Percentiles rank a stretch among this genome's conserved stretches.
Evolutionary conservation across 1,140 invertebrate genomes (phyloP).

Genomic region (Laodelphax striatellus): DNA sequence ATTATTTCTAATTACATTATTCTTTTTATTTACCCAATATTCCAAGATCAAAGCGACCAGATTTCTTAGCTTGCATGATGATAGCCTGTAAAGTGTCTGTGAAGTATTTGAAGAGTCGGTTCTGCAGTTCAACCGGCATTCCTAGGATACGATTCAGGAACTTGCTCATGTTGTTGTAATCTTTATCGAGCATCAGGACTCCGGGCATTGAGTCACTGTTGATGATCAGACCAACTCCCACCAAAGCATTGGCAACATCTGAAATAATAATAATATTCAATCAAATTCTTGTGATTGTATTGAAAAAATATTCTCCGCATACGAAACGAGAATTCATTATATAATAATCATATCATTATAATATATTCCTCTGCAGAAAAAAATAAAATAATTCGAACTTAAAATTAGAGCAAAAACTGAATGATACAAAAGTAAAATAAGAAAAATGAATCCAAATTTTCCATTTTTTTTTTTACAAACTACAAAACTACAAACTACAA

Average conservation of each 20-base stretch:
- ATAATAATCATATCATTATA: too few relatives aligned
- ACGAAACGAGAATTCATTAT: too few relatives aligned
- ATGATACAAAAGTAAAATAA: too few relatives aligned
- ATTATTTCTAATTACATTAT: too few relatives aligned
- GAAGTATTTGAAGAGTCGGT: slow-evolving; percentile 94
- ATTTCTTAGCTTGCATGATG: slow-evolving; percentile 68
- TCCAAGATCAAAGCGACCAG: slow-evolving; percentile 71
- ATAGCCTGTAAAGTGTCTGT: slow-evolving; percentile 86
- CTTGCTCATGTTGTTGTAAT: slow-evolving; percentile 96
- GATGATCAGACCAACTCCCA: slow-evolving; percentile 85
- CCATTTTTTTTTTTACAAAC: too few relatives aligned
- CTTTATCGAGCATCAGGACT: slow-evolving; percentile 78
- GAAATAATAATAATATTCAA: slow-evolving; percentile 13
- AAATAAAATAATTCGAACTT: too few relatives aligned
- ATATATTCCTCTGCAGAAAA: too few relatives aligned
- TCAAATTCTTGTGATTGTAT: too few relatives aligned
- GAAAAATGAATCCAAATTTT: too few relatives aligned
- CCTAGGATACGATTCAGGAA: slow-evolving; percentile 97
- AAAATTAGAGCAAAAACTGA: too few relatives aligned
- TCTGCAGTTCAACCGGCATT: slow-evolving; percentile 93
- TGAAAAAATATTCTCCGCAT: too few relatives aligned
- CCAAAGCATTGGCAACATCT: slow-evolving; percentile 79
- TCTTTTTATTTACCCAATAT: slow-evolving; percentile 47
- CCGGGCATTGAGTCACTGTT: slow-evolving; percentile 70
- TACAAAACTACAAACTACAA: too few relatives aligned